These are phyloP conservation scores for Chascanopsetta lugubris DNA, from an alignment of 2,113 vertebrate genomes.

Conservation along the genomic window DNA sequence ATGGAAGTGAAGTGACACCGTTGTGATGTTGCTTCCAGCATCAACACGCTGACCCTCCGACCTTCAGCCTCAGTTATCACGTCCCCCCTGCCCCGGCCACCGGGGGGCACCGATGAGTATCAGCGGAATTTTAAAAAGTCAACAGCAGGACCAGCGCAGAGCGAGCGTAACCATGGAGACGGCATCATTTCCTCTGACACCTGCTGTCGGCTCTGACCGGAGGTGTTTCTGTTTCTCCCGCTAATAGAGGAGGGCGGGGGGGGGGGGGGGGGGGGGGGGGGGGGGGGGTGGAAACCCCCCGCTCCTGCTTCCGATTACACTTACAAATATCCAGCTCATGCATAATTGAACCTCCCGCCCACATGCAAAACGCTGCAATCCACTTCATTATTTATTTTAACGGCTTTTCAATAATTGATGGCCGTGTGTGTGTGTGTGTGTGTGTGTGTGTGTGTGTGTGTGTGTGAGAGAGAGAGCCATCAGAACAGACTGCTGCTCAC, in stretches of 20 bases:
- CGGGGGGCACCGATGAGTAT: neutral
- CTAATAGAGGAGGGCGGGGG: slow-evolving; percentile 18
- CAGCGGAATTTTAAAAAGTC: neutral
- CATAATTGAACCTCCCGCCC: slow-evolving; percentile 79
- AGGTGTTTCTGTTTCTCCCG: neutral
- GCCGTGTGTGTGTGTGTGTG: slow-evolving; percentile 44
- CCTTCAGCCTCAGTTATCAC: neutral
- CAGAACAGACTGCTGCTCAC: slow-evolving; percentile 69
- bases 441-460: slow-evolving; percentile 62
- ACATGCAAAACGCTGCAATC: slow-evolving; percentile 73
- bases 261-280: slow-evolving; percentile 36
- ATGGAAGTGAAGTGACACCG: no score
- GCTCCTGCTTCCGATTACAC: slow-evolving; percentile 60
- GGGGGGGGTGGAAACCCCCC: slow-evolving; percentile 20
- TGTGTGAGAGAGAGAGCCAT: slow-evolving; percentile 68
- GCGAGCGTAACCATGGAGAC: neutral
- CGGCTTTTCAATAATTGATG: slow-evolving; percentile 79
- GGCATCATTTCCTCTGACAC: slow-evolving; percentile 17
- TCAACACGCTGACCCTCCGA: neutral
- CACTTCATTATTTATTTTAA: slow-evolving; percentile 79
- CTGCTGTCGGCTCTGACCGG: no score
- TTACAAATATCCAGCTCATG: slow-evolving; percentile 72
- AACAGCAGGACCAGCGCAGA: neutral
- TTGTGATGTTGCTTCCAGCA: no score
- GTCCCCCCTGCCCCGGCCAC: neutral